Evolutionary conservation across 2,888 invertebrate genomes (phyloP).

Genomic region (Dryomyza anilis): DNA sequence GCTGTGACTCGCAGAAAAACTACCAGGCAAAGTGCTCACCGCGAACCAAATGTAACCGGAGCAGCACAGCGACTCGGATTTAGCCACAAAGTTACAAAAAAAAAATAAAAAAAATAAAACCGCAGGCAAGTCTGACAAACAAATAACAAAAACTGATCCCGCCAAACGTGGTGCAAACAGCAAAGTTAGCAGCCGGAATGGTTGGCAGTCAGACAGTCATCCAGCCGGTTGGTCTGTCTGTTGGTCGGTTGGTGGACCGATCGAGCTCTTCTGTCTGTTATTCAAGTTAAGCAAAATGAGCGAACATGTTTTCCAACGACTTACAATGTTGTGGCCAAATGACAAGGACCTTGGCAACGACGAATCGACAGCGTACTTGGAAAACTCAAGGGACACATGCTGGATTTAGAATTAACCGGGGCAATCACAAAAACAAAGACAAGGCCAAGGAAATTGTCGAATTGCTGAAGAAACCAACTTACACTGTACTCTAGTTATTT

Average conservation of each 20-base stretch:
- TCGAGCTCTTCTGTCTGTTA: not conserved
- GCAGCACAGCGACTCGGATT: not conserved
- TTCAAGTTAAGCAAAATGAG: slow-evolving; percentile 4
- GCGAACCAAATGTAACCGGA: not conserved
- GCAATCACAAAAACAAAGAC: not conserved
- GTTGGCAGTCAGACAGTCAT: too few species aligned
- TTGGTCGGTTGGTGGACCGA: not conserved
- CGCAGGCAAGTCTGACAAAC: too few species aligned
- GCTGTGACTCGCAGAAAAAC: too few species aligned
- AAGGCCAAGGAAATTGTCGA: not conserved
- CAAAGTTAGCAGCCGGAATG: too few species aligned
- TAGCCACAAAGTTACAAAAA: not conserved
- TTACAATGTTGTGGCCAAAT: not conserved
- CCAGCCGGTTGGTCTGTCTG: too few species aligned
- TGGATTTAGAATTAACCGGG: not conserved
- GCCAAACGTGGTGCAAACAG: too few species aligned
- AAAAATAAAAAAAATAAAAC: too few species aligned
- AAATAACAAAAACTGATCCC: too few species aligned
- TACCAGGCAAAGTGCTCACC: too few species aligned
- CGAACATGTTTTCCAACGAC: slow-evolving; percentile 4
- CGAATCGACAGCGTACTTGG: not conserved
- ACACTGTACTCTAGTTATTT: too few species aligned
- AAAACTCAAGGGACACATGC: slow-evolving; percentile 18
- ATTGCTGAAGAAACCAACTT: too few species aligned
- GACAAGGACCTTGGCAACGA: slow-evolving; percentile 15